Percentiles rank a stretch among this genome's conserved stretches.
Conservation (phyloP, 1,140 invertebrate species). For the Drosophila paulistorum region DNA sequence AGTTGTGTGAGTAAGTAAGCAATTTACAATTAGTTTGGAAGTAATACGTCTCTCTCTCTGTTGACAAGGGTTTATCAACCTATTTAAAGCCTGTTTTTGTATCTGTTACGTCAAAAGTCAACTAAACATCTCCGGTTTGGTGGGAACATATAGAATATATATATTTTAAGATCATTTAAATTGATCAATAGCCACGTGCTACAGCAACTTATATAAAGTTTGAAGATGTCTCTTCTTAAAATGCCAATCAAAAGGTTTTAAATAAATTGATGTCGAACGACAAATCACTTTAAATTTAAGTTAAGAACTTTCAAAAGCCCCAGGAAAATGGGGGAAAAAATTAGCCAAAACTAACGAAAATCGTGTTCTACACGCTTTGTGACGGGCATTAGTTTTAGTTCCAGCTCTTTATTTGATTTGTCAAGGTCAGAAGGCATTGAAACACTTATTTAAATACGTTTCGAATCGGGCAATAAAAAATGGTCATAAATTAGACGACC, state of each 20-base stretch:
- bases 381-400: conserved; percentile 22
- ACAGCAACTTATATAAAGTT: not conserved
- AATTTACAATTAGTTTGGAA: conserved; percentile 21
- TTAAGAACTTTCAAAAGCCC: conserved; percentile 24
- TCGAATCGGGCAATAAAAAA: conserved; percentile 44
- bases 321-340: too few species aligned
- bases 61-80: conserved; percentile 51
- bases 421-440: conserved; percentile 54
- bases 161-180: conserved; percentile 1
- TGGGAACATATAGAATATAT: conserved; percentile 4
- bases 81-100: conserved; percentile 3
- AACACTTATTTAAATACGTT: conserved; percentile 43
- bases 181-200: conserved; percentile 12
- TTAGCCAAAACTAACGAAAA: conserved; percentile 1
- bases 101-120: conserved; percentile 3
- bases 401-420: conserved; percentile 32
- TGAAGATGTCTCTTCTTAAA: not conserved
- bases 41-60: conserved; percentile 23
- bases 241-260: conserved; percentile 14
- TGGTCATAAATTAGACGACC: conserved; percentile 57
- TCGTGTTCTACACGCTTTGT: conserved; percentile 8
- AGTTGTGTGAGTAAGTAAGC: conserved; percentile 34
- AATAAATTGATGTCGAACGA: too few species aligned
- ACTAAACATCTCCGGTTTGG: conserved; percentile 12
- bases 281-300: not conserved